These are phyloP conservation scores for Drosophila hamatofila DNA, from an alignment of 2,888 invertebrate species.

Conservation along the genomic window DNA sequence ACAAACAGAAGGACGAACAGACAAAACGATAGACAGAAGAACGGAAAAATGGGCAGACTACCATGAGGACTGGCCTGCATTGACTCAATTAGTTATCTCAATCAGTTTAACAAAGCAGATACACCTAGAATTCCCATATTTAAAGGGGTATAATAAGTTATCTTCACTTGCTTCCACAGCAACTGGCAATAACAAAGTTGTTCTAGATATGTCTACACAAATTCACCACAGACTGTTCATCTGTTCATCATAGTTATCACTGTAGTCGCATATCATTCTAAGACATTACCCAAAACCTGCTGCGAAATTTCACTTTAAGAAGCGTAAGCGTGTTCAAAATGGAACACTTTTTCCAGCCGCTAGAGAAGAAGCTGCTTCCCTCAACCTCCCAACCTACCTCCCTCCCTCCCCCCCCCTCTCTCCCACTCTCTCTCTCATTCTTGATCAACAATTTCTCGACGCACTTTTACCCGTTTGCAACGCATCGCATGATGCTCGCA, in stretches of 20 bases:
- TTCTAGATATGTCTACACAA: neutral
- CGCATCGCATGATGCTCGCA: slow-evolving; percentile 19
- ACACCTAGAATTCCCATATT: neutral
- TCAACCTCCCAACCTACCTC: neutral
- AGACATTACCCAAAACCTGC: neutral
- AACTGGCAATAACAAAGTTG: neutral
- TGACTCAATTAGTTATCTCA: no score
- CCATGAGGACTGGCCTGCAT: no score
- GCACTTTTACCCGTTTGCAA: slow-evolving; percentile 60
- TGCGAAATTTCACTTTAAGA: neutral
- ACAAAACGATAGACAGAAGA: neutral
- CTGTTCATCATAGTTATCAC: neutral
- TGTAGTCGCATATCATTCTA: neutral
- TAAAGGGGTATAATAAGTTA: neutral
- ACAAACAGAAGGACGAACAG: neutral
- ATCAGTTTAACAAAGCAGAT: no score
- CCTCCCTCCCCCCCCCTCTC: neutral
- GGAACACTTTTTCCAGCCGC: slow-evolving; percentile 2
- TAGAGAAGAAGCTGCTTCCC: neutral
- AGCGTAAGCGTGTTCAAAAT: neutral
- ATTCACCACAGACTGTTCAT: neutral
- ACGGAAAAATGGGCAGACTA: no score
- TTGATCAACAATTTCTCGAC: slow-evolving; percentile 29
- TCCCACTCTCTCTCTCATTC: neutral
- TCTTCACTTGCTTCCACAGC: neutral